phyloP scores from a whole-genome alignment of 2,888 invertebrate genomes.

The Reticulitermes lucifugus region DNA sequence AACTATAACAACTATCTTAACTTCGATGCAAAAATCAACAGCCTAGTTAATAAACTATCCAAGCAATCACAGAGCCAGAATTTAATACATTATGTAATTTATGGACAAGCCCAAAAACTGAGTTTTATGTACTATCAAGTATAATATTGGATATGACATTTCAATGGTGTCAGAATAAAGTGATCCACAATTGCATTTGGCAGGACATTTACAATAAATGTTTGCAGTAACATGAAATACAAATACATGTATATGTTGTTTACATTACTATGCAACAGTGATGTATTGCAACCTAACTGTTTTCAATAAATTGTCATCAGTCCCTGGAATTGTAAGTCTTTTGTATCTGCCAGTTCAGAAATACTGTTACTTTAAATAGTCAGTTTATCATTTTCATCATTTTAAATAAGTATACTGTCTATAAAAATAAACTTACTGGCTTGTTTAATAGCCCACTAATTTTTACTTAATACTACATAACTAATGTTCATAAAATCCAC shows the following conservation, averaged over 20 bases:
- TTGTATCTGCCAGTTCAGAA: too few relatives aligned
- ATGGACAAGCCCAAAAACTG: slow-evolving; percentile 28
- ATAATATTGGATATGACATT: background rate
- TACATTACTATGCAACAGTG: background rate
- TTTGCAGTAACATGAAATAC: background rate
- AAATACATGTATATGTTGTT: too few relatives aligned
- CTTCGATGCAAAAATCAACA: too few relatives aligned
- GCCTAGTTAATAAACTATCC: background rate
- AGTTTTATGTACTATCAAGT: background rate
- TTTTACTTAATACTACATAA: too few relatives aligned
- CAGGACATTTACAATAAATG: background rate
- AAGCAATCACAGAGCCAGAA: background rate
- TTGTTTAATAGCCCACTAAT: background rate
- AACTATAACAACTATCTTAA: too few relatives aligned
- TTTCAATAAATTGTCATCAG: too few relatives aligned
- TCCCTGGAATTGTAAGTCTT: too few relatives aligned
- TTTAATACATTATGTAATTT: slow-evolving; percentile 42
- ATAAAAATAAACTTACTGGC: background rate
- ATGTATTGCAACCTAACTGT: background rate
- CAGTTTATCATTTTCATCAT: too few relatives aligned
- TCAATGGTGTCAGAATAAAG: background rate
- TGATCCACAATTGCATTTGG: background rate
- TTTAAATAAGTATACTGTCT: background rate
- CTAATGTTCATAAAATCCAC: too few relatives aligned
- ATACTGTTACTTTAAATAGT: too few relatives aligned